Conservation (phyloP, 2,888 invertebrate species). For the Helobdella robusta region DNA sequence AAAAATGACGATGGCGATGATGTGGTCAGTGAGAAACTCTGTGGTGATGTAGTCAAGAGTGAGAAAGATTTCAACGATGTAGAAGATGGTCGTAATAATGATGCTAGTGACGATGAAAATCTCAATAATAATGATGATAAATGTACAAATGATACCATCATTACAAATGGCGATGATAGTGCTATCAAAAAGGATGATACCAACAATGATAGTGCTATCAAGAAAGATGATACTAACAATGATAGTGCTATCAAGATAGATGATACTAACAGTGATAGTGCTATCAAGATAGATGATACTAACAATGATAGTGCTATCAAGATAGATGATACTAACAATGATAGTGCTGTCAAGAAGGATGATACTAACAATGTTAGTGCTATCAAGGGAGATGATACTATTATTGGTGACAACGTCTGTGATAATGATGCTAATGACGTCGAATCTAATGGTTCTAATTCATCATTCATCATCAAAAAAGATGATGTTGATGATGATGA, state of each 20-base stretch:
- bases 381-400: no score
- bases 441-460: no score
- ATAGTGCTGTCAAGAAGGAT: not conserved
- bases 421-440: no score
- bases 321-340: not conserved
- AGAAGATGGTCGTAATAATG: not conserved
- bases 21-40: not conserved
- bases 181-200: not conserved
- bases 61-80: constrained; percentile 2
- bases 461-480: no score
- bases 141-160: not conserved
- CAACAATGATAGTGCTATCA: not conserved
- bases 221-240: not conserved
- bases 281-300: not conserved
- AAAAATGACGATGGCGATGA: constrained; percentile 8
- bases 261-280: not conserved
- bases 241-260: not conserved
- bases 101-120: not conserved
- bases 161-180: not conserved
- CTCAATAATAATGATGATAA: not conserved
- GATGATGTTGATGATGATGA: not conserved
- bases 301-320: not conserved
- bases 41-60: not conserved
- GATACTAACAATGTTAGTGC: not conserved
- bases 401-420: no score